These are phyloP conservation scores for Dendrocopos noguchii DNA, from an alignment of 2,113 vertebrate genomes.

Conservation along the genomic window DNA sequence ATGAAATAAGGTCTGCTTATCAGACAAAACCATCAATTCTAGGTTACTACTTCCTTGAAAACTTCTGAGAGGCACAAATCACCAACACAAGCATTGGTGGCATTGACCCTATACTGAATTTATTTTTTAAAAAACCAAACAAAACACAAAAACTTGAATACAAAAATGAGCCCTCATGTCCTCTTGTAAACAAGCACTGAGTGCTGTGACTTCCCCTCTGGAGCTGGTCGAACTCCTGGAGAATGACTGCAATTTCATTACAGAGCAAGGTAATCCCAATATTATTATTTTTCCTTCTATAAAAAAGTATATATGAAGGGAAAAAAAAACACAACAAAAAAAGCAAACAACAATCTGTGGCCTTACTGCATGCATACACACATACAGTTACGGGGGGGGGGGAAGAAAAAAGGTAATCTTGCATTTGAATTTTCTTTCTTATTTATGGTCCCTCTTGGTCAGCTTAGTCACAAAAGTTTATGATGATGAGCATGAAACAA, in stretches of 20 bases:
- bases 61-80: background rate
- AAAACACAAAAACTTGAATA: background rate
- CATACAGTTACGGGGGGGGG: background rate
- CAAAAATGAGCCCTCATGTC: background rate
- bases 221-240: background rate
- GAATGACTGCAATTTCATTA: background rate
- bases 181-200: background rate
- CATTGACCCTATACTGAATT: background rate
- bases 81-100: background rate
- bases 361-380: background rate
- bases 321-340: background rate
- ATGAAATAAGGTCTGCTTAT: background rate
- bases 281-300: background rate
- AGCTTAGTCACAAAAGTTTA: background rate
- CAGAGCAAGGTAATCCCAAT: background rate
- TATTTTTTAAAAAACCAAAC: no score
- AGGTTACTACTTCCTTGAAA: background rate
- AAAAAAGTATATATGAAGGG: background rate
- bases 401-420: background rate
- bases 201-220: background rate
- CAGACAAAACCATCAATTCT: background rate
- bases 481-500: background rate
- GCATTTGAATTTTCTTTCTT: background rate
- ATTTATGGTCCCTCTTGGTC: background rate
- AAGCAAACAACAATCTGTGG: background rate